Evolutionary conservation across 2,797 vertebrate species (phyloP).

Genomic region (Anguilla anguilla): DNA sequence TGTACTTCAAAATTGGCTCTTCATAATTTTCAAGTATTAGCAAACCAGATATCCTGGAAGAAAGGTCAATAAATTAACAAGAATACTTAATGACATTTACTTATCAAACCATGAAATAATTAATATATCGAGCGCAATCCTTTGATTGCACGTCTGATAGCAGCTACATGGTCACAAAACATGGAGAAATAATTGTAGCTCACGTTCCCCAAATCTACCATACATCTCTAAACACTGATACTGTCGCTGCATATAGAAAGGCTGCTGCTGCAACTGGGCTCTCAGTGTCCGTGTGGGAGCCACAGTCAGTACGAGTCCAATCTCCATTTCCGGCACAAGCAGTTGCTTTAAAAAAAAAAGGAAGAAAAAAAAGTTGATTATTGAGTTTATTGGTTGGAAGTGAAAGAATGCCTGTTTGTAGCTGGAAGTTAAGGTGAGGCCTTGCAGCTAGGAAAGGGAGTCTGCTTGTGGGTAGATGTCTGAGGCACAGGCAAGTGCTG

Average conservation of each 20-base stretch:
- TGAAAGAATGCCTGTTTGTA: conserved; percentile 38
- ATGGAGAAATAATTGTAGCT: conserved; percentile 78
- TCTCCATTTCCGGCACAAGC: conserved; percentile 35
- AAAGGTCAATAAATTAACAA: conserved; percentile 61
- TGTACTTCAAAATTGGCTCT: conserved; percentile 58
- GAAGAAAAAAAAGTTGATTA: conserved; percentile 33
- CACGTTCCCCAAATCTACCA: conserved; percentile 75
- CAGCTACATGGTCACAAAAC: conserved; percentile 86
- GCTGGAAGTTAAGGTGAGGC: conserved; percentile 30
- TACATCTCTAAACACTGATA: conserved; percentile 72
- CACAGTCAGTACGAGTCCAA: conserved; percentile 50
- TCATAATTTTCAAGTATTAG: conserved; percentile 78
- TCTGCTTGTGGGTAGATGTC: conserved; percentile 63
- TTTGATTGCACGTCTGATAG: conserved; percentile 82
- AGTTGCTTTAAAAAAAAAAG: conserved; percentile 24
- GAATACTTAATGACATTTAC: conserved; percentile 66
- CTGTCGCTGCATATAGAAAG: conserved; percentile 72
- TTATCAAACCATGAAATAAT: conserved; percentile 73
- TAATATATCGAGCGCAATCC: conserved; percentile 69
- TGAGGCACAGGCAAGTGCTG: conserved; percentile 84
- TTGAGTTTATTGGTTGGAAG: conserved; percentile 34
- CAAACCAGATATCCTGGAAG: conserved; percentile 71
- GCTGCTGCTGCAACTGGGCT: conserved; percentile 79
- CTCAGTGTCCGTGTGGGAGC: conserved; percentile 68
- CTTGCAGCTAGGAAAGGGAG: conserved; percentile 34